A percentile compares a stretch with the other conserved stretches of the same genome.
These are phyloP conservation scores for Aproaerema taeniolella DNA, from an alignment of 2,888 invertebrate species.

Conservation along the genomic window DNA sequence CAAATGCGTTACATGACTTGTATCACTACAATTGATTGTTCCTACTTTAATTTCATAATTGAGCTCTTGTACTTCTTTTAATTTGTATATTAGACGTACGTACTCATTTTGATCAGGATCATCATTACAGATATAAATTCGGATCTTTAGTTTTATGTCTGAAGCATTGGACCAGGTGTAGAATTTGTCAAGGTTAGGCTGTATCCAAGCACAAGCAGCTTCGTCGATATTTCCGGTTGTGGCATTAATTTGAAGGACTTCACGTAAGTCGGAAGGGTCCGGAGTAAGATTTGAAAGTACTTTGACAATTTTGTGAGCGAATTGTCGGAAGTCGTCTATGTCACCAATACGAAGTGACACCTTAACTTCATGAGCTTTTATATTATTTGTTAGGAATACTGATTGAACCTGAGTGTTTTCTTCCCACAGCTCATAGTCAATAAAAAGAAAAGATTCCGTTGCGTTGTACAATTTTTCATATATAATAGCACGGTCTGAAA, in stretches of 20 bases:
- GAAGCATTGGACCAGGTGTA: conserved; percentile 9
- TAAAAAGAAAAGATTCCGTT: conserved; percentile 31
- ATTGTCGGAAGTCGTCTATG: background rate
- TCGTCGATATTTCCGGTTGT: conserved; percentile 11
- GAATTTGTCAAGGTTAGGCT: background rate
- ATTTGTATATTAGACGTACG: too few species aligned
- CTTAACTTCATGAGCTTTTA: too few species aligned
- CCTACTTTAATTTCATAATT: background rate
- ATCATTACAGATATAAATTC: conserved; percentile 20
- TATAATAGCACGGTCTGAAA: background rate
- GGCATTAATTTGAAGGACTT: conserved; percentile 9
- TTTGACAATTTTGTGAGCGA: conserved; percentile 14
- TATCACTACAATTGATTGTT: conserved; percentile 17
- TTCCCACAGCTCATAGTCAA: conserved; percentile 32
- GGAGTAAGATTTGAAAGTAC: background rate
- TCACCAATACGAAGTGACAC: conserved; percentile 8
- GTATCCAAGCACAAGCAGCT: conserved; percentile 24
- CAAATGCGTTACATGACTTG: background rate
- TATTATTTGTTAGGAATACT: too few species aligned
- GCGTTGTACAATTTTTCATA: too few species aligned
- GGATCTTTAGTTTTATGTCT: background rate
- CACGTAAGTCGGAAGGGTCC: conserved; percentile 3
- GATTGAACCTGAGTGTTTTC: background rate
- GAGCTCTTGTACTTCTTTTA: too few species aligned
- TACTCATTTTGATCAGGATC: conserved; percentile 12